phyloP scores from a whole-genome alignment of 2,113 vertebrate species.

The Thunnus thynnus region DNA sequence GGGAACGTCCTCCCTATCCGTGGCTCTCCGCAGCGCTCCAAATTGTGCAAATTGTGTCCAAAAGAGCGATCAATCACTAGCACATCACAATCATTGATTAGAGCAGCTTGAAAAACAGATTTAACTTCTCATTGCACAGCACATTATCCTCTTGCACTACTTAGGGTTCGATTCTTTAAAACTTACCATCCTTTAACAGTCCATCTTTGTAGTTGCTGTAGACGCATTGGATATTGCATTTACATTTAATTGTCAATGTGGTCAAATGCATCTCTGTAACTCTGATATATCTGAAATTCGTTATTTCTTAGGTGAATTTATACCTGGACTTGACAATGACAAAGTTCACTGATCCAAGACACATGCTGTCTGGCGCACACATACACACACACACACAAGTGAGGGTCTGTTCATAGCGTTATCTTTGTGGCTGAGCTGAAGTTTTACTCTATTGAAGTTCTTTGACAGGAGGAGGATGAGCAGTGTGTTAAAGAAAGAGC shows the following conservation, averaged over 20 bases:
- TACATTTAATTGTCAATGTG: neutral
- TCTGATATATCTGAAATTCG: neutral
- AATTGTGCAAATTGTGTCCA: too few species aligned
- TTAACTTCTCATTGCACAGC: too few species aligned
- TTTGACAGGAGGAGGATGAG: neutral
- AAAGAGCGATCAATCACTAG: too few species aligned
- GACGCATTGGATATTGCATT: neutral
- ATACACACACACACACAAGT: neutral
- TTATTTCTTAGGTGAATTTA: neutral
- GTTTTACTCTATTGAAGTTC: neutral
- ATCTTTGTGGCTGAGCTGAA: constrained; percentile 3
- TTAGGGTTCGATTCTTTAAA: neutral
- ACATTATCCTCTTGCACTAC: too few species aligned
- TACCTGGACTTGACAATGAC: neutral
- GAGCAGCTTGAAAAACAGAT: too few species aligned
- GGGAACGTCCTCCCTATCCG: too few species aligned
- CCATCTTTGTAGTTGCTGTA: neutral
- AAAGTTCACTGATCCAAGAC: constrained; percentile 17
- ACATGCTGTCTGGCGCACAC: too few species aligned
- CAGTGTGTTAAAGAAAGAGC: constrained; percentile 15
- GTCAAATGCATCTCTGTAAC: constrained; percentile 7
- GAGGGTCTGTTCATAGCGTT: neutral
- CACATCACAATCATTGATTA: too few species aligned
- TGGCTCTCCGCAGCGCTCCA: too few species aligned
- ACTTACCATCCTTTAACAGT: neutral